Evolutionary conservation across 2,888 invertebrate genomes (phyloP).

Genomic region (Dascillus cervinus): DNA sequence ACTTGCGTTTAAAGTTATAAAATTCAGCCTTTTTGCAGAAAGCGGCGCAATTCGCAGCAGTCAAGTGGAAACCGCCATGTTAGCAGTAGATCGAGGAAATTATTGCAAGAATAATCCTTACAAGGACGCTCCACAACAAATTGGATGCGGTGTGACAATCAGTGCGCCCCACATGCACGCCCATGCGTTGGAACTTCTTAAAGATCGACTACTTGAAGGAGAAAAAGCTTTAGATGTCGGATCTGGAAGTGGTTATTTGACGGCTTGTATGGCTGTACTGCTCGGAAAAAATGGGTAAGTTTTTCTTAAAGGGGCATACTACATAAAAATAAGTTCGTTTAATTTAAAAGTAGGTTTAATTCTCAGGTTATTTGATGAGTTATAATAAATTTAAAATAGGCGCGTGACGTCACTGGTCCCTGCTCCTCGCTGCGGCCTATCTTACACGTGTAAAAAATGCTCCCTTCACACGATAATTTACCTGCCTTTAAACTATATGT

Average conservation of each 20-base stretch:
- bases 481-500: no score
- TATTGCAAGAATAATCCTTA: conserved; percentile 75
- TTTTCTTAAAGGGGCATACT: no score
- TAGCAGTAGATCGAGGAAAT: conserved; percentile 72
- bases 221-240: conserved; percentile 84
- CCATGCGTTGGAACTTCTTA: conserved; percentile 78
- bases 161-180: conserved; percentile 98
- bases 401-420: no score
- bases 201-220: conserved; percentile 68
- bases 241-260: conserved; percentile 89
- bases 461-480: no score
- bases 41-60: conserved; percentile 73
- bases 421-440: no score
- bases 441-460: no score
- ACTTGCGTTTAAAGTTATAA: neutral
- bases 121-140: conserved; percentile 85
- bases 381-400: no score
- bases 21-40: conserved; percentile 46
- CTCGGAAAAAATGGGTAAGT: conserved; percentile 55
- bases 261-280: conserved; percentile 85
- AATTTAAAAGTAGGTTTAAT: no score
- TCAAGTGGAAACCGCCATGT: conserved; percentile 73
- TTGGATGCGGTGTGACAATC: conserved; percentile 92
- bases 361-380: no score
- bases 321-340: no score